A percentile compares a stretch with the other conserved stretches of the same genome.
phyloP scores from a whole-genome alignment of 2,113 vertebrate species.

The Thermophis baileyi region DNA sequence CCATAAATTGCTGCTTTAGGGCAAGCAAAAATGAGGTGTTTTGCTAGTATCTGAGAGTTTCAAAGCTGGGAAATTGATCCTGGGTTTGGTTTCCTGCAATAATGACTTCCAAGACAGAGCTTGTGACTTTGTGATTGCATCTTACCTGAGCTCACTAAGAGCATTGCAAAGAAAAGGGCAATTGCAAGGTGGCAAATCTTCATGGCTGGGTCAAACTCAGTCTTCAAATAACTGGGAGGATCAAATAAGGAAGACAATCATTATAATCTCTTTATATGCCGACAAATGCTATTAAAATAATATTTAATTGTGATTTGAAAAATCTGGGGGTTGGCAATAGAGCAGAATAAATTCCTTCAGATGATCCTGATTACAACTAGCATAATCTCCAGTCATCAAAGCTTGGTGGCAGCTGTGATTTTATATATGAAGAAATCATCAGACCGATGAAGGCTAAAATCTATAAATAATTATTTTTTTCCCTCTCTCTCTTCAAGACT shows the following conservation, averaged over 20 bases:
- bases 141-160: conserved; percentile 24
- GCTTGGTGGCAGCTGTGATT: not conserved
- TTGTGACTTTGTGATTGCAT: not conserved
- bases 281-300: not conserved
- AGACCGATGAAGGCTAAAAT: not conserved
- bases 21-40: not conserved
- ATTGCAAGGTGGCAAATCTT: not conserved
- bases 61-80: not conserved
- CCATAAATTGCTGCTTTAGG: not conserved
- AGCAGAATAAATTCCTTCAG: not conserved
- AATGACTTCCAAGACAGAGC: not conserved
- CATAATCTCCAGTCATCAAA: not conserved
- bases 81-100: not conserved
- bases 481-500: too few relatives aligned
- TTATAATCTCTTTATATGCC: not conserved
- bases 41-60: not conserved
- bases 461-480: not conserved
- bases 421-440: not conserved
- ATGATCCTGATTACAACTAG: not conserved
- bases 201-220: conserved; percentile 3
- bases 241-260: not conserved
- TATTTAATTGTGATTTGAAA: not conserved
- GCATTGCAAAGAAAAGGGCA: conserved; percentile 12
- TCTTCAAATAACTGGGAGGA: conserved; percentile 1
- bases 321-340: not conserved